Evolutionary conservation across 2,888 invertebrate genomes (phyloP), one percentile per base, ranked within the genome.

Genomic region (Drosophila kambysellisi): DNA sequence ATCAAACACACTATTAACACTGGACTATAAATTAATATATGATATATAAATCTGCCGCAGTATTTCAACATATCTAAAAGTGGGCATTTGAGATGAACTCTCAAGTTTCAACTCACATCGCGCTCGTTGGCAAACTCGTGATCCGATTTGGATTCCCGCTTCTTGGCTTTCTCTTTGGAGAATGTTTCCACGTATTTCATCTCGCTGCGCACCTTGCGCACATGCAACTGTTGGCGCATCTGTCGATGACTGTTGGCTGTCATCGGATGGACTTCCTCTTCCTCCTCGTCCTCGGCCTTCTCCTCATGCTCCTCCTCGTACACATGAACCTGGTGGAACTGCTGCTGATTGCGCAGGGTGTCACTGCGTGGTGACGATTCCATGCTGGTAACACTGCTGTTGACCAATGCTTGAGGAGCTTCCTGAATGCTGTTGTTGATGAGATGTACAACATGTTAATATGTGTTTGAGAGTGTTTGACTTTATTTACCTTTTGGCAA

Each of bases 191-290:
- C 83, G 63, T 92, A 92, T 57, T 92, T 92, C 46, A 91, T 88
- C 72, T 93, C 93, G 69, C 93, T 93, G 77, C 91, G 93, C 4
- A 92, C 92, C 76, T 91, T 92, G 52, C 93, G 91, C 58, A 92
- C 91, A 72, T 90, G 88, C 6, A 84, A 67, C 5, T 74, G 59
- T 67, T 91, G 91, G 17, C 88, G 85, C 15, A 35, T 33, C 30
- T 56, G 58, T 8, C 60, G 66, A n/a, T 54, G 66, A 33, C 41
- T 29, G 15, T 79, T 74, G 4, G 54, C 50, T 20, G 65, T 58
- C 12, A 51, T 11, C 0, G 35, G 41, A 15, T 52, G 62, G 0
- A 25, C 9, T 29, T 69, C 53, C 17, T 64, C 67, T 4, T 33
- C 56, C 20, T 57, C 61, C 1, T 30, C 50, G 7, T 76, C 62